Base-by-base conservation (phyloP, 2,113 vertebrate genomes). In the Gobius niger region DNA sequence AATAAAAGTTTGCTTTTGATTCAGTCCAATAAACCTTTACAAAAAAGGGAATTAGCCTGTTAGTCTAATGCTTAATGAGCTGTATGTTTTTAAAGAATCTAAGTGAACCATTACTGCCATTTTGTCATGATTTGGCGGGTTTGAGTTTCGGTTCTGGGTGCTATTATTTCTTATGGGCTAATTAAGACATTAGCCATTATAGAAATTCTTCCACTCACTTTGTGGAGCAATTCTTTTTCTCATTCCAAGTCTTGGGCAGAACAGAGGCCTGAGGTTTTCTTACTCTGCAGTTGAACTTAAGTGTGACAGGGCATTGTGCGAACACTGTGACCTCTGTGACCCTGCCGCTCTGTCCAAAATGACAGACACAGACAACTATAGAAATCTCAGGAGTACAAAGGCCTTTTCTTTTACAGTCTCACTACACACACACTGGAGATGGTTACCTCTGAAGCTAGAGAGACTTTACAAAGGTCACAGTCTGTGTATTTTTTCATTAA, bases 81-180 rank as follows among this genome's bases (percentile, higher is more conserved):
- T 86, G 87, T 85, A 84, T 89, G 84, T 87, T 89, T 90, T 88
- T 83, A 72, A 83, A 77, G 80, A 80, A 80, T 87, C 79, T 72
- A 71, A 76, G 79, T 70, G 73, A 90, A 85, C 81, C 76, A 34
- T 87, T 87, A 80, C 81, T 82, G 82, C 86, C 85, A 82, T 90
- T 91, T 86, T 91, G 85, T 92, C 89, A 90, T 89, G 85, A 88
- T 92, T 90, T 91, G 91, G 88, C 86, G 73, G 85, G 67, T 71
- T 60, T 73, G 62, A 18, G 66, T 73, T 89, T 90, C 71, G 74
- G 84, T 81, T 79, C 83, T 91, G 86, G 78, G 52, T 87, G 89
- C 81, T 88, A 91, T 93, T 91, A 92, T 91, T 88, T 92, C 88
- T 92, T 91, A 88, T 90, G 78, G 85, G 84, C 87, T 92, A 92